Evolutionary conservation across 2,797 vertebrate genomes (phyloP).

Genomic region (Anniella stebbinsi): DNA sequence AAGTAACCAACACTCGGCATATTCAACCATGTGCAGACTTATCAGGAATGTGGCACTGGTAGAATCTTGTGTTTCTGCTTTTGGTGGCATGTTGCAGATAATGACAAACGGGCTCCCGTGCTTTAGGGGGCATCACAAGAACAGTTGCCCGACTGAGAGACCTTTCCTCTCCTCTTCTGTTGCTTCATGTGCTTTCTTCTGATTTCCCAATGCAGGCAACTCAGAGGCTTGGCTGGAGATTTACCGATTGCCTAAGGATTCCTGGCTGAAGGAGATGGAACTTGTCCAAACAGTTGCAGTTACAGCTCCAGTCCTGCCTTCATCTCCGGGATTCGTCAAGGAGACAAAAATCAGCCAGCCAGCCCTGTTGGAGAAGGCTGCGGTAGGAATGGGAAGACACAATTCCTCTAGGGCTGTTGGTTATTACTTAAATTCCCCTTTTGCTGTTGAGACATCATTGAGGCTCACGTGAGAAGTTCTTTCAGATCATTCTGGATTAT

Average conservation of each 20-base stretch:
- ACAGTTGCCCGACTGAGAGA: constrained; percentile 33
- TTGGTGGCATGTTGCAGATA: neutral
- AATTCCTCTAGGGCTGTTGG: neutral
- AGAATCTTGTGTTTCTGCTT: constrained; percentile 2
- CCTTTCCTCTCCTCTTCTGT: constrained; percentile 57
- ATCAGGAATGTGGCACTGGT: neutral
- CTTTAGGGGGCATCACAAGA: constrained; percentile 16
- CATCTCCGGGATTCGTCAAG: neutral
- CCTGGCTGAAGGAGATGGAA: constrained; percentile 86
- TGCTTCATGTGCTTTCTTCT: constrained; percentile 54
- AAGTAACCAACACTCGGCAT: neutral
- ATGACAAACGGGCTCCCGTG: neutral
- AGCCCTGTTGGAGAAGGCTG: constrained; percentile 57
- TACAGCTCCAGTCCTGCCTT: neutral
- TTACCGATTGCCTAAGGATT: constrained; percentile 85
- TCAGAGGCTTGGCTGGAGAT: constrained; percentile 87
- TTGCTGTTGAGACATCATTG: constrained; percentile 39
- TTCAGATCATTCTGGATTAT: neutral
- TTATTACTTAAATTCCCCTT: constrained; percentile 24
- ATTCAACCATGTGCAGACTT: neutral
- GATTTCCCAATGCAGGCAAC: constrained; percentile 79
- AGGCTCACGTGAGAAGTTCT: constrained; percentile 3
- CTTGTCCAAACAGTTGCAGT: constrained; percentile 23
- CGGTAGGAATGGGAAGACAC: neutral
- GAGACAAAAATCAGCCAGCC: constrained; percentile 51